Evolutionary conservation across 2,113 vertebrate species (phyloP).

Genomic region (Serilophus lunatus): DNA sequence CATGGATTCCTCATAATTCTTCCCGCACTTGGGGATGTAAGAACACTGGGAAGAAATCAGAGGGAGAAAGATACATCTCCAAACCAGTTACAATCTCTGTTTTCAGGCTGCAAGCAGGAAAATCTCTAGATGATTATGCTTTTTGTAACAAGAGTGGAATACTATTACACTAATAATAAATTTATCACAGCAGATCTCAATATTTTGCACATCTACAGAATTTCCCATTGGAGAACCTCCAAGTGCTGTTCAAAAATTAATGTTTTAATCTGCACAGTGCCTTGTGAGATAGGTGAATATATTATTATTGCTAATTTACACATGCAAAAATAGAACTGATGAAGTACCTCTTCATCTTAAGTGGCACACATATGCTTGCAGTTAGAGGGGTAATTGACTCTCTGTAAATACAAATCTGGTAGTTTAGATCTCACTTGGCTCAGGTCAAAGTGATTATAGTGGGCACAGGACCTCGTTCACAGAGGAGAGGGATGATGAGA

Average conservation of each 20-base stretch:
- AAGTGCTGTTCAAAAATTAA: conserved; percentile 43
- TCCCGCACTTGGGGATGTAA: conserved; percentile 88
- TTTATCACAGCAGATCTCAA: conserved; percentile 36
- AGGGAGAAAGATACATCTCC: not conserved
- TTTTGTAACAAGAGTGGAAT: not conserved
- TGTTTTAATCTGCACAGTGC: conserved; percentile 30
- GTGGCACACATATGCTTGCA: not conserved
- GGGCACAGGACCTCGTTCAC: not conserved
- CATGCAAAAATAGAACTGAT: conserved; percentile 39
- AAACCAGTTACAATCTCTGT: not conserved
- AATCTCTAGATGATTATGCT: conserved; percentile 2
- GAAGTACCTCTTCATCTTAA: conserved; percentile 59
- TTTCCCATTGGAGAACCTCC: conserved; percentile 26
- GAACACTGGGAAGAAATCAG: conserved; percentile 80
- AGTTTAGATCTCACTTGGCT: not conserved
- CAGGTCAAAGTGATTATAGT: not conserved
- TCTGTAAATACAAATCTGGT: conserved; percentile 29
- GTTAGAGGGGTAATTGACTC: conserved; percentile 32
- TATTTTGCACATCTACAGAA: conserved; percentile 40
- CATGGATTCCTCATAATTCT: conserved; percentile 82
- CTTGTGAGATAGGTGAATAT: conserved; percentile 50
- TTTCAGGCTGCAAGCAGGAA: not conserved
- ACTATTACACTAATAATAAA: conserved; percentile 40
- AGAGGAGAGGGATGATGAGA: not conserved
- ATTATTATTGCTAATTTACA: conserved; percentile 55